Base-by-base conservation (phyloP, 2,797 vertebrate genomes). In the Pipistrellus nathusii region DNA sequence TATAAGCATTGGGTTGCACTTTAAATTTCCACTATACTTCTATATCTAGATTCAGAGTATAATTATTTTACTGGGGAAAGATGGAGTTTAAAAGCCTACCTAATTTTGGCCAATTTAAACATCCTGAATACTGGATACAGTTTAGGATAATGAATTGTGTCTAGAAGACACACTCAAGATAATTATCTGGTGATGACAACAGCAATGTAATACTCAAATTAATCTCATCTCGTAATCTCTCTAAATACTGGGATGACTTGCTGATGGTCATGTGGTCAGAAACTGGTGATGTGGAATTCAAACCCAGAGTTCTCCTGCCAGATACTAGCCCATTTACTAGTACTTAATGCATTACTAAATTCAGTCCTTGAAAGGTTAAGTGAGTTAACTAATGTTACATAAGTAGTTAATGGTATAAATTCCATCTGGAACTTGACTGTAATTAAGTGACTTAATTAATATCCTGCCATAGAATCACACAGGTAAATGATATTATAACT, bases 11-110 rank as follows among this genome's bases (percentile, higher is more conserved):
- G n/a, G 44, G 15, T 3, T 68, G 10, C 35, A 92, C 51, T 32
- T 72, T 69, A 46, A 2, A 38, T 93, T 92, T 69, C 21, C 2
- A 51, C 3, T 75, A 30, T 48, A 17, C 1, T 23, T 88, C 6
- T 94, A 32, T 80, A 55, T 32, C 25, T 75, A 64, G n/a, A 51
- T 55, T 35, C 3, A 57, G 30, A 64, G 1, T 41, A 64, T 30
- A 85, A n/a, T 72, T 75, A 59, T 92, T 93, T 96, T 59, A 32
- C 23, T 59, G 20, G 25, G 4, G 8, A 91, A 88, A 77, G 1
- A 76, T 3, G 66, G 51, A 82, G 11, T 77, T 88, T 71, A 35
- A 81, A 84, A 91, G 15, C 2, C 6, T 62, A 69, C 12, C 13
- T 71, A 44, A 80, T 46, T 84, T 91, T 93, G n/a, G 38, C 30